Conservation (phyloP, 2,113 vertebrate genomes). For the Anoura caudifer region DNA sequence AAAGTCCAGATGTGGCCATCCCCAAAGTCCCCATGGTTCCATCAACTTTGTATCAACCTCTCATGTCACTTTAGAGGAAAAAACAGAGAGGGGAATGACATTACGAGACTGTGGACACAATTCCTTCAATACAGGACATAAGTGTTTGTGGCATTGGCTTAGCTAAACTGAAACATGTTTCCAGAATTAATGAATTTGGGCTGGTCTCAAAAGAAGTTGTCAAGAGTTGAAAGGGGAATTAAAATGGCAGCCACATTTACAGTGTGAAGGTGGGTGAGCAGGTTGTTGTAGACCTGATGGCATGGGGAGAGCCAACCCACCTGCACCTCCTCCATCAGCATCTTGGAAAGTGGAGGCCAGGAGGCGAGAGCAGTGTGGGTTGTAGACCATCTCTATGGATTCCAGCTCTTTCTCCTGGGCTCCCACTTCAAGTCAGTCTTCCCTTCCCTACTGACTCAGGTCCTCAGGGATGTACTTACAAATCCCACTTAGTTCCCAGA, state of each 20-base stretch:
- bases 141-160: fast-evolving
- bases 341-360: background rate
- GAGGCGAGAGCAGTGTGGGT: fast-evolving
- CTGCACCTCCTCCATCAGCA: background rate
- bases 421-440: background rate
- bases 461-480: background rate
- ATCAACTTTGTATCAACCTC: background rate
- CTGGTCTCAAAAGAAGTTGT: background rate
- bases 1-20: background rate
- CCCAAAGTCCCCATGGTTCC: too few species aligned
- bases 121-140: background rate
- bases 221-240: background rate
- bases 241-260: background rate
- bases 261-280: background rate
- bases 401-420: background rate
- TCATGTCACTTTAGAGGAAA: background rate
- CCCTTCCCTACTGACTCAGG: background rate
- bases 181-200: background rate
- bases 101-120: background rate
- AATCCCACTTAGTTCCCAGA: background rate
- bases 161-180: background rate
- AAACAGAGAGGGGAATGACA: background rate
- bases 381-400: background rate
- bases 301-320: background rate
- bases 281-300: background rate